Conservation (phyloP, 2,888 invertebrate genomes). For the Caenorhabditis sinica region DNA sequence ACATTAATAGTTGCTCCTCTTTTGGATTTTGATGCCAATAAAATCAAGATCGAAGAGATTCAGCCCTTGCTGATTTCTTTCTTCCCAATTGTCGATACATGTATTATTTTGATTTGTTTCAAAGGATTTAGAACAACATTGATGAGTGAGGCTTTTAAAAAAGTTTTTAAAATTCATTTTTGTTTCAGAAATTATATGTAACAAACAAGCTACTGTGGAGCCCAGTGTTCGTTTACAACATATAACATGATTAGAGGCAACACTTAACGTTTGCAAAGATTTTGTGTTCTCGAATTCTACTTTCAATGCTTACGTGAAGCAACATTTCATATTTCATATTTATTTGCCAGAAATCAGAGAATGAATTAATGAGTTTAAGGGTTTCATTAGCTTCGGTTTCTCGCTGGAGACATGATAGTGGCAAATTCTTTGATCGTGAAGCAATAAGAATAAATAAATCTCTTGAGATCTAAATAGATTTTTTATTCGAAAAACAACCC, state of each 20-base stretch:
- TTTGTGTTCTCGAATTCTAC: too few relatives aligned
- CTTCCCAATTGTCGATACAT: conserved; percentile 37
- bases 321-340: too few relatives aligned
- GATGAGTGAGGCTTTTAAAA: not conserved
- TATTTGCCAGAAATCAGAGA: too few relatives aligned
- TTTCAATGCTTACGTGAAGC: too few relatives aligned
- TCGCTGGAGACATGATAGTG: too few relatives aligned
- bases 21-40: not conserved
- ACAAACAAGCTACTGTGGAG: not conserved
- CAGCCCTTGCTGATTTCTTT: conserved; percentile 38
- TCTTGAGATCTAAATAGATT: not conserved
- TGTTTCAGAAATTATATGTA: conserved; percentile 11
- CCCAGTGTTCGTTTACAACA: conserved; percentile 18
- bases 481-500: not conserved
- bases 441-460: too few relatives aligned
- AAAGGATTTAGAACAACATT: conserved; percentile 23
- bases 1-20: conserved; percentile 10
- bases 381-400: too few relatives aligned
- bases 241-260: too few relatives aligned
- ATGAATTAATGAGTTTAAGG: too few relatives aligned
- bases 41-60: conserved; percentile 23
- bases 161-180: not conserved
- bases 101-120: conserved; percentile 31
- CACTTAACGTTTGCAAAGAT: not conserved
- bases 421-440: not conserved